Evolutionary conservation across 2,797 vertebrate species (phyloP).

Genomic region (Amniataba percoides): DNA sequence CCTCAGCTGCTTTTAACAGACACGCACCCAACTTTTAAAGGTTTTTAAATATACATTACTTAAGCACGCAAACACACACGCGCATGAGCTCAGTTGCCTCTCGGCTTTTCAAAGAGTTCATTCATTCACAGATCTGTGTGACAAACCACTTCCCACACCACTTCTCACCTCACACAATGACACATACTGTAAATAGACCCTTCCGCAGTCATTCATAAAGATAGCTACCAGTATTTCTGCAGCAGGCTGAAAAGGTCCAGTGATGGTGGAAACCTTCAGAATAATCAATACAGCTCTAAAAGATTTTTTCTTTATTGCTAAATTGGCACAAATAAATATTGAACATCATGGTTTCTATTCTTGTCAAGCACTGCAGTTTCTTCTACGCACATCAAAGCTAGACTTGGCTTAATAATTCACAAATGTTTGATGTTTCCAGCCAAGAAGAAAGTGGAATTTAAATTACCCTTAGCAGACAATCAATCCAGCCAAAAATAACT

Average conservation of each 20-base stretch:
- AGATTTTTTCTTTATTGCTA: neutral
- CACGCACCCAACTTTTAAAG: neutral
- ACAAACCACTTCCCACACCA: conserved; percentile 51
- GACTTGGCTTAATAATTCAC: conserved; percentile 54
- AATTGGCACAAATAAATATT: neutral
- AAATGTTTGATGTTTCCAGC: conserved; percentile 33
- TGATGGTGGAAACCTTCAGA: neutral
- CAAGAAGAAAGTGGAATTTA: conserved; percentile 57
- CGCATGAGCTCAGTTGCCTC: neutral
- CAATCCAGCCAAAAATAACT: conserved; percentile 70
- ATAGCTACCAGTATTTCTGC: conserved; percentile 23
- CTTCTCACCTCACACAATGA: conserved; percentile 39
- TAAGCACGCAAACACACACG: neutral
- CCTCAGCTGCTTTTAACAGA: conserved; percentile 32
- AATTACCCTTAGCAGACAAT: conserved; percentile 64
- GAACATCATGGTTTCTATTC: neutral
- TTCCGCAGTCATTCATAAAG: conserved; percentile 49
- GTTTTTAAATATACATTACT: conserved; percentile 41
- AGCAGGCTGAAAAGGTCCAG: neutral
- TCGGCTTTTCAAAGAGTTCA: conserved; percentile 46
- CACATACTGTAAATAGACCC: conserved; percentile 37
- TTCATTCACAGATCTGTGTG: conserved; percentile 63
- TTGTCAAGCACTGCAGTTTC: neutral
- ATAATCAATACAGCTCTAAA: neutral
- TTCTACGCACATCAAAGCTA: conserved; percentile 17